Base-by-base conservation (phyloP, 2,113 vertebrate genomes). In the Anoura caudifer region DNA sequence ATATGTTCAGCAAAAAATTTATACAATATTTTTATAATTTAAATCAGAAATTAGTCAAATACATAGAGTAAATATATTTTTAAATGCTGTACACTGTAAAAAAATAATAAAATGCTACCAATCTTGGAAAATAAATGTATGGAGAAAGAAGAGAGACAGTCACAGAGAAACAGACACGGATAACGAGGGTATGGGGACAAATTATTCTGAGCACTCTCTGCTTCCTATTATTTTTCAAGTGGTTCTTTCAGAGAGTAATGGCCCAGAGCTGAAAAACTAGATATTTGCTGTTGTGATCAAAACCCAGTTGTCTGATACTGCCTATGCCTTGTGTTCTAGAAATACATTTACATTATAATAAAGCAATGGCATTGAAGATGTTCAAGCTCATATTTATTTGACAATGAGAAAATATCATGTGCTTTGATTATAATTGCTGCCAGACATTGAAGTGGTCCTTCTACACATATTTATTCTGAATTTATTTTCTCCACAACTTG, bases 401-500 rank as follows among this genome's bases (percentile, higher is more conserved):
- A 96, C 31, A 97, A 89, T 77, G 63, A 97, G 80, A 86, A 97
- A 91, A 95, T 93, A 91, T 0, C 81, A 38, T 54, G 20, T 61
- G 1, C 36, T 79, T 93, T 90, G 20, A 96, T 92, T 96, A 73
- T 15, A 95, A 97, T 82, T 85, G 61, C 43, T 96, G 12, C 87
- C 77, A 96, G 56, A 26, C 91, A 70, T 93, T 96, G 95, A 96
- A 97, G 91, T 38, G 86, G 26, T 2, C 4, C 36, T 93, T 95
- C 63, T 26, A 85, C 50, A 50, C 61, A 33, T 90, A 94, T 95
- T 97, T 96, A 85, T 95, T 96, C 92, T 95, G 89, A 98, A 67
- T 38, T 96, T 63, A 93, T 96, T 97, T 97, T 93, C 84, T 83
- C 28, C 94, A 15, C 5, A 89, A 47, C 31, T 94, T 54, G 82